Evolutionary conservation across 2,113 vertebrate species (phyloP), one percentile per base, ranked within the genome.

Genomic region (Balaeniceps rex): DNA sequence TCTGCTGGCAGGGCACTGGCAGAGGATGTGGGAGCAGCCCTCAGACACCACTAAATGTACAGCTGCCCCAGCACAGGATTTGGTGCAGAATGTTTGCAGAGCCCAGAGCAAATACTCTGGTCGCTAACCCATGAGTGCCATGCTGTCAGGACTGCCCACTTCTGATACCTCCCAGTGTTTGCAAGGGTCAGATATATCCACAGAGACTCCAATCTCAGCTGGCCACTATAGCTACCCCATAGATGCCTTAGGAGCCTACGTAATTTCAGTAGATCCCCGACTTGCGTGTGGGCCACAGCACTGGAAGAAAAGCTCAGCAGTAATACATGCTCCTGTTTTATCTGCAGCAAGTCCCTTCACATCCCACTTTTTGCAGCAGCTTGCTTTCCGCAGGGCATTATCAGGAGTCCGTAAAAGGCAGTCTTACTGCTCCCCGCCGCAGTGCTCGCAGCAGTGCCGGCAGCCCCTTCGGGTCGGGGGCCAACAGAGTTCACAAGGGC

Each of bases 401-500:
- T 11, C 40, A 12, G 18, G 36, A 70, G 75, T 2, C 52, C 13
- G 66, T 11, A 40, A 58, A 46, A 65, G 40, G 29, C 52, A 19
- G 7, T 4, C 36, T 38, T 5, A 1, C 31, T 14, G 40, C 46
- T 60, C 16, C 40, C 24, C 22, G 5, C 19, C 3, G 0, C 1
- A 3, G 19, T 0, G 2, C 55, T 60, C 6, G 0, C 42, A 26
- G 84, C 12, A 6, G 4, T 5, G 49, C 28, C 44, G 15, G 52
- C 63, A 38, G 81, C 22, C 40, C 36, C 57, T 55, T 19, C 0
- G 14, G 17, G 9, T 25, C 6, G 4, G 57, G 49, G 49, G 36
- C 79, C 46, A 5, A 7, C 9, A 33, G 29, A 15, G 66, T 25
- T 80, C 79, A 42, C 34, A 21, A 5, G 25, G 33, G 36, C 1